Percentiles rank a stretch among this genome's conserved stretches.
Conservation (phyloP, 2,113 vertebrate genomes). For the Alectura lathami region DNA sequence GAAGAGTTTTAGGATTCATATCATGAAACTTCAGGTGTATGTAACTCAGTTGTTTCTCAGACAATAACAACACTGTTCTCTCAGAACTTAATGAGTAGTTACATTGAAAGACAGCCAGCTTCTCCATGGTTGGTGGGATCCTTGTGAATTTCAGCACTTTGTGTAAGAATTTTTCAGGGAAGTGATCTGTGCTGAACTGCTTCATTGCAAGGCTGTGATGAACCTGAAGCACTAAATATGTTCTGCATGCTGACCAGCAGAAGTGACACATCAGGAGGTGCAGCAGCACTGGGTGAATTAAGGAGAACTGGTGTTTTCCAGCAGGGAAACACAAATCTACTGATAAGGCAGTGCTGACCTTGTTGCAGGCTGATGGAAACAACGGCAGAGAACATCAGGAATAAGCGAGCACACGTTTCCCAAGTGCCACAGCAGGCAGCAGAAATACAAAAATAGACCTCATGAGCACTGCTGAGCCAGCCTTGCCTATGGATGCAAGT, state of each 20-base stretch:
- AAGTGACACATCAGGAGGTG: background rate
- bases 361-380: too few relatives aligned
- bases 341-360: background rate
- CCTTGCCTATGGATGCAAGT: too few relatives aligned
- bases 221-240: background rate
- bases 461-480: too few relatives aligned
- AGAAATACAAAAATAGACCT: too few relatives aligned
- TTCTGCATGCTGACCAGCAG: background rate
- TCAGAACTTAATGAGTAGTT: too few relatives aligned
- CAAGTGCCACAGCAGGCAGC: too few relatives aligned
- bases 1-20: background rate
- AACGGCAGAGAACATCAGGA: too few relatives aligned
- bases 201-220: background rate
- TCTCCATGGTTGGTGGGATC: too few relatives aligned
- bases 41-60: background rate
- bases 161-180: background rate
- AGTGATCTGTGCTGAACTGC: background rate
- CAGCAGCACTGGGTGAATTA: background rate
- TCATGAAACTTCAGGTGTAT: rapidly evolving
- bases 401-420: too few relatives aligned
- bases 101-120: background rate
- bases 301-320: background rate
- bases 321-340: background rate
- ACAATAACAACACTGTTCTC: too few relatives aligned
- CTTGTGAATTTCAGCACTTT: background rate